Evolutionary conservation across 2,113 vertebrate species (phyloP).

Genomic region (Cheilinus undulatus): DNA sequence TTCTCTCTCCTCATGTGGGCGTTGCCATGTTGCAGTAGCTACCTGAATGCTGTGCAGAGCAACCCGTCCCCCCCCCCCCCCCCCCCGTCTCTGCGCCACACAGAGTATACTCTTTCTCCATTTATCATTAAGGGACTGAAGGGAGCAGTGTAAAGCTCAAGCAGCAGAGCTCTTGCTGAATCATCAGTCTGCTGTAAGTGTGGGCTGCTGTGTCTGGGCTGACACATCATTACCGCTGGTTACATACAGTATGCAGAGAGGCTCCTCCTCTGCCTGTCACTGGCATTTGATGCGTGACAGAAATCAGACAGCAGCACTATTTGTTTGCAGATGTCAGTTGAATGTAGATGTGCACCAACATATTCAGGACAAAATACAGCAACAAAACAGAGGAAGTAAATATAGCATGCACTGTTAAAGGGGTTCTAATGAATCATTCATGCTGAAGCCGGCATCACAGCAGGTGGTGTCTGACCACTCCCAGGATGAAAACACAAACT

Average conservation of each 20-base stretch:
- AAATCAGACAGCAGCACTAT: not conserved
- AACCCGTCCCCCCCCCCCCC: slow-evolving; percentile 8
- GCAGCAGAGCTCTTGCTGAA: slow-evolving; percentile 71
- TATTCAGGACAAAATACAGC: not conserved
- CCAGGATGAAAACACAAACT: slow-evolving; percentile 19
- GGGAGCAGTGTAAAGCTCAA: slow-evolving; percentile 28
- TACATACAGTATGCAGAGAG: slow-evolving; percentile 50
- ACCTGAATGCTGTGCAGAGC: slow-evolving; percentile 36
- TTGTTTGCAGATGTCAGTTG: not conserved
- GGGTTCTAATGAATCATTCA: slow-evolving; percentile 64
- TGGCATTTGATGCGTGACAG: not conserved
- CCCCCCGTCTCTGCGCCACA: slow-evolving; percentile 37
- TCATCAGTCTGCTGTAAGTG: slow-evolving; percentile 72
- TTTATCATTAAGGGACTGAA: slow-evolving; percentile 55
- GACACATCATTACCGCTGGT: slow-evolving; percentile 58
- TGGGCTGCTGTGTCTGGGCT: slow-evolving; percentile 50
- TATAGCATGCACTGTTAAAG: slow-evolving; percentile 2
- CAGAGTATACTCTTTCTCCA: slow-evolving; percentile 30
- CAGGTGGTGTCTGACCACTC: slow-evolving; percentile 38
- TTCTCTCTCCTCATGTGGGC: slow-evolving; percentile 11
- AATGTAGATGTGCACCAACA: slow-evolving; percentile 11
- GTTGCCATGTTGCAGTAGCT: slow-evolving; percentile 52
- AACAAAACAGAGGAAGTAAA: not conserved
- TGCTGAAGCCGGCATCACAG: slow-evolving; percentile 26
- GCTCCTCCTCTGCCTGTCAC: slow-evolving; percentile 35